Base-by-base conservation (phyloP, 2,797 vertebrate genomes). In the Liparis tanakae region DNA sequence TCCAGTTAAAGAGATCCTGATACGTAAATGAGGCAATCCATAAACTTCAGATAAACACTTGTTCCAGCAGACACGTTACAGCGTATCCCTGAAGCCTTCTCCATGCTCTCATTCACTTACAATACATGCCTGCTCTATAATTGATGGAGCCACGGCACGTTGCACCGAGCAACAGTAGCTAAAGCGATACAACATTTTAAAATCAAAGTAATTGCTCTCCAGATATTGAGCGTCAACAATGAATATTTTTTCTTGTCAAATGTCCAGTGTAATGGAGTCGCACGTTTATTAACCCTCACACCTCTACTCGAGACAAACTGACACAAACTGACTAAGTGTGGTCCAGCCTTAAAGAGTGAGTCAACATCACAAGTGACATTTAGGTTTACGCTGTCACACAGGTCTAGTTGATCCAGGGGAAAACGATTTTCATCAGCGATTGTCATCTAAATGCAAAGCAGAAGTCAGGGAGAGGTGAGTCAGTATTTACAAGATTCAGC, bases 361-460 rank as follows among this genome's bases (percentile, higher is more conserved):
- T 68, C 20, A 76, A 74, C 39, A 54, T 64, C 30, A 57, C 70
- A 55, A 61, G 34, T 15, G 65, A 54, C 5, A n/a, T 70, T 51
- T 48, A 34, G 2, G 43, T 54, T 56, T 60, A 70, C 62, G 17
- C n/a, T 53, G 17, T 37, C 67, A 65, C 46, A 60, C 22, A 57
- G 54, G 34, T 33, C 20, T 55, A 65, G 43, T 56, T 72, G 50
- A 67, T 70, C n/a, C 50, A 46, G 56, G n/a, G 34, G n/a, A 30
- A 50, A 72, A 54, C 0, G 5, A 56, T 33, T 65, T 65, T 37
- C 51, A 69, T 51, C 43, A 25, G 43, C 0, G 13, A 18, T 12
- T 73, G 57, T 70, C 66, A 78, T 82, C 64, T 78, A 77, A 79
- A 84, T 76, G 73, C 62, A 81, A 81, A 78, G 48, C 30, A 75